Evolutionary conservation across 2,797 vertebrate genomes (phyloP).

Genomic region (Sebastes umbrosus): DNA sequence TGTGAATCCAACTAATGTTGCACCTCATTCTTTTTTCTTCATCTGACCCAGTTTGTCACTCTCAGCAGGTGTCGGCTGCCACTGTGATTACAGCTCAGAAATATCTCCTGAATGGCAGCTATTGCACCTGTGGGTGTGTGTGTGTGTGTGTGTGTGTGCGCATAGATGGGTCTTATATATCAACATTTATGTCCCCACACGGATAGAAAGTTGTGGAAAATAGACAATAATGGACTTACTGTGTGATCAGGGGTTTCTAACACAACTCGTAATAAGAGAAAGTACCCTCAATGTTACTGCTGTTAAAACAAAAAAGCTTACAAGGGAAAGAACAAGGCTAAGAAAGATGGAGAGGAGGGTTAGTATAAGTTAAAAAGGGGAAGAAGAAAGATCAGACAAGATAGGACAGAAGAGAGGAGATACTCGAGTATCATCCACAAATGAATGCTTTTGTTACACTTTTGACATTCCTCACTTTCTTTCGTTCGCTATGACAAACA

Average conservation of each 20-base stretch:
- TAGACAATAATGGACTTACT: neutral
- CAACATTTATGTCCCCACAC: neutral
- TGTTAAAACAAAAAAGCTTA: neutral
- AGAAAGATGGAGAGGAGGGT: neutral
- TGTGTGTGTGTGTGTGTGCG: neutral
- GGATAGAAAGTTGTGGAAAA: neutral
- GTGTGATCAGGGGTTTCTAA: neutral
- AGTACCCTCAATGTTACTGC: neutral
- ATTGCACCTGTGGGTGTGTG: neutral
- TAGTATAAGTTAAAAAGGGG: neutral
- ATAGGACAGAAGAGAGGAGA: neutral
- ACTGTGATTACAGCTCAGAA: constrained; percentile 33
- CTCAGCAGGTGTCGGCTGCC: constrained; percentile 20
- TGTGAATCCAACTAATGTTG: constrained; percentile 35
- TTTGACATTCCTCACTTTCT: neutral
- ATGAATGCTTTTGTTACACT: neutral
- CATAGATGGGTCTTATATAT: neutral
- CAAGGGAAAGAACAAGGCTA: neutral
- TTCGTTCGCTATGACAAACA: constrained; percentile 10
- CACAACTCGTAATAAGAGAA: neutral
- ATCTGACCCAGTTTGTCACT: constrained; percentile 46
- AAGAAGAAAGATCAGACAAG: neutral
- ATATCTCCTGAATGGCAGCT: constrained; percentile 25
- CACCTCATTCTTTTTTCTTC: constrained; percentile 18
- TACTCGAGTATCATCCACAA: neutral